phyloP scores from a whole-genome alignment of 2,888 invertebrate species.

The Drosophila greeni region DNA sequence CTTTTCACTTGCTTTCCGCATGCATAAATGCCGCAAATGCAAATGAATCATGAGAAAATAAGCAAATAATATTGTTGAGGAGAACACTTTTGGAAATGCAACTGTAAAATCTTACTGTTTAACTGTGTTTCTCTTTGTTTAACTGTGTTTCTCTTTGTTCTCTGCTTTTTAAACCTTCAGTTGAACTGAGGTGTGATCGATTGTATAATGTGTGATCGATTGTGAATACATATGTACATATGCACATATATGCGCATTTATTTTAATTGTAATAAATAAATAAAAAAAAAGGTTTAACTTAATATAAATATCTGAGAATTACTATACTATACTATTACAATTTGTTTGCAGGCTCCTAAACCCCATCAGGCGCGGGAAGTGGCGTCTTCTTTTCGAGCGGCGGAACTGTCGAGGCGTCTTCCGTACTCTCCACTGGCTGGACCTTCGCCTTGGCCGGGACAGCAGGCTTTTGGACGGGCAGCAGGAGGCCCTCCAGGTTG shows the following conservation, averaged over 20 bases:
- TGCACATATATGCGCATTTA: neutral
- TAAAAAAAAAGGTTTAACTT: neutral
- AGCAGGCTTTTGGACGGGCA: constrained; percentile 29
- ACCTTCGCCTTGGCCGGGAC: neutral
- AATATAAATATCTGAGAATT: constrained; percentile 10
- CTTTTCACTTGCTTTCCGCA: neutral
- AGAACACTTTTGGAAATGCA: neutral
- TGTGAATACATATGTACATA: too few species aligned
- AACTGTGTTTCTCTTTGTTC: neutral
- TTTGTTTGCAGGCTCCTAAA: neutral
- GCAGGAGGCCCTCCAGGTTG: constrained; percentile 39
- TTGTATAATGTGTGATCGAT: neutral
- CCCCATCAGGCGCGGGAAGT: neutral
- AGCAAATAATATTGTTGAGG: neutral
- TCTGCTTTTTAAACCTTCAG: neutral
- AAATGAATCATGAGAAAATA: neutral
- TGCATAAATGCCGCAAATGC: neutral
- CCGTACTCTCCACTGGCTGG: neutral
- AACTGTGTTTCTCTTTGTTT: too few species aligned
- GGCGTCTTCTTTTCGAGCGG: neutral
- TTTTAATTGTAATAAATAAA: neutral
- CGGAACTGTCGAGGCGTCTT: neutral
- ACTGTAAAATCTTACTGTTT: neutral
- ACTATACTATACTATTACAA: neutral
- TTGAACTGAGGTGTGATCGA: neutral